phyloP scores from a whole-genome alignment of 2,113 vertebrate species.

The Calidris pygmaea region DNA sequence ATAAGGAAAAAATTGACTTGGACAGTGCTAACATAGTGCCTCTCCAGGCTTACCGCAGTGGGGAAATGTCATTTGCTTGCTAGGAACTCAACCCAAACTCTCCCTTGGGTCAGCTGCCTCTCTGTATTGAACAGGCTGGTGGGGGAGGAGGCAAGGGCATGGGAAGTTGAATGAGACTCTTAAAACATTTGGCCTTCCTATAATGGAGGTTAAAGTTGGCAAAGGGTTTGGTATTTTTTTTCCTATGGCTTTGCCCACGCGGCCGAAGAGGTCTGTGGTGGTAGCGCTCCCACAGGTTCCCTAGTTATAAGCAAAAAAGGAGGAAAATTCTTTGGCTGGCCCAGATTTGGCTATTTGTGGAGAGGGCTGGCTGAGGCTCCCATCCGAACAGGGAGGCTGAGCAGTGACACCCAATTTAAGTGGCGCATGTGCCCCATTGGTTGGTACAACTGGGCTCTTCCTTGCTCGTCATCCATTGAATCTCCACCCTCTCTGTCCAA shows the following conservation, averaged over 20 bases:
- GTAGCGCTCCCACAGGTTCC: not conserved
- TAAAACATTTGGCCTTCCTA: not conserved
- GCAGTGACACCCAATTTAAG: not conserved
- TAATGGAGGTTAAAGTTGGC: not conserved
- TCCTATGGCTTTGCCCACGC: not conserved
- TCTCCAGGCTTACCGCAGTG: not conserved
- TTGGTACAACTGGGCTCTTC: not conserved
- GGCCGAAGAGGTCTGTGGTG: not conserved
- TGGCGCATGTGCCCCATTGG: rapidly evolving
- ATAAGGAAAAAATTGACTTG: constrained; percentile 43
- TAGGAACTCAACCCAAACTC: not conserved
- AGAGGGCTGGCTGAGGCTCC: not conserved
- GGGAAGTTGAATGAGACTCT: not conserved
- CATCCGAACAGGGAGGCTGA: not conserved
- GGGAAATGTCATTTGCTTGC: not conserved
- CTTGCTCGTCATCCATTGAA: not conserved
- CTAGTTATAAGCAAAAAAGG: not conserved
- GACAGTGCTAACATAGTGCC: not conserved
- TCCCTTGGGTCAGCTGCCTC: not conserved
- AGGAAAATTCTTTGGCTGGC: not conserved
- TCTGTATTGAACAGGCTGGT: not conserved
- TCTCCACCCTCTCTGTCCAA: not conserved
- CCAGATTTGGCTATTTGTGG: not conserved
- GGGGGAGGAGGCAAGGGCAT: not conserved
- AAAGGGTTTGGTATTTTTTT: not conserved